Evolutionary conservation across 2,797 vertebrate species (phyloP).

Genomic region (Leuciscus waleckii): DNA sequence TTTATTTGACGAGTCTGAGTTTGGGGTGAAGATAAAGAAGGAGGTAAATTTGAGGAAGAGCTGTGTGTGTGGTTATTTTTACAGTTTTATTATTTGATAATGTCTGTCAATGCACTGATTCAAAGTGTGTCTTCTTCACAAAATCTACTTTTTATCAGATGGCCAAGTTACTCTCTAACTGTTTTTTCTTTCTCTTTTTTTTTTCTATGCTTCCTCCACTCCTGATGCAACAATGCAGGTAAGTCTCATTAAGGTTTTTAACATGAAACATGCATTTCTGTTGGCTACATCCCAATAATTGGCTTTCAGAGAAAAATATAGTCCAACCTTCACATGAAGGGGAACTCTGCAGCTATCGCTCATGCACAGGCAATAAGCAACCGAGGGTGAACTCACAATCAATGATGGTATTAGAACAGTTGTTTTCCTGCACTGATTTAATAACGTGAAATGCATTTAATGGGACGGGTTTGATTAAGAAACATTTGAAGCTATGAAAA

Average conservation of each 20-base stretch:
- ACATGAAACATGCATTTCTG: conserved; percentile 54
- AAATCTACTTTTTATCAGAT: background rate
- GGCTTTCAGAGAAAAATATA: conserved; percentile 55
- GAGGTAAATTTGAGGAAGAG: background rate
- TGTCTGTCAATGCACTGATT: background rate
- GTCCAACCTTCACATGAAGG: conserved; percentile 57
- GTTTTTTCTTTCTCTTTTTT: conserved; percentile 23
- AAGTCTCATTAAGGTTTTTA: conserved; percentile 62
- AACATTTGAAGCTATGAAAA: conserved; percentile 34
- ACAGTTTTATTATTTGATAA: background rate
- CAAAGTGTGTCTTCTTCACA: background rate
- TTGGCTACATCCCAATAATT: conserved; percentile 47
- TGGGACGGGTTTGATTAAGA: conserved; percentile 56
- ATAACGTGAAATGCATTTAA: conserved; percentile 59
- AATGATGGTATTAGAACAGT: conserved; percentile 52
- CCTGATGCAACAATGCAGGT: conserved; percentile 65
- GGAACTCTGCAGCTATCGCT: conserved; percentile 27
- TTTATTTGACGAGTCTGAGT: conserved; percentile 13
- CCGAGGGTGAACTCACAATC: conserved; percentile 55
- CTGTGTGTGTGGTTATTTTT: background rate
- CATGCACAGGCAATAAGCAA: conserved; percentile 34
- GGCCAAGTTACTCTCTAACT: conserved; percentile 28
- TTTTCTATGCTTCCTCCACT: conserved; percentile 29
- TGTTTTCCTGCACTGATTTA: conserved; percentile 58
- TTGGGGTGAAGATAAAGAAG: background rate